Evolutionary conservation across 2,888 invertebrate species (phyloP), one percentile per base, ranked within the genome.

Genomic region (Lepidochrysops patricia): DNA sequence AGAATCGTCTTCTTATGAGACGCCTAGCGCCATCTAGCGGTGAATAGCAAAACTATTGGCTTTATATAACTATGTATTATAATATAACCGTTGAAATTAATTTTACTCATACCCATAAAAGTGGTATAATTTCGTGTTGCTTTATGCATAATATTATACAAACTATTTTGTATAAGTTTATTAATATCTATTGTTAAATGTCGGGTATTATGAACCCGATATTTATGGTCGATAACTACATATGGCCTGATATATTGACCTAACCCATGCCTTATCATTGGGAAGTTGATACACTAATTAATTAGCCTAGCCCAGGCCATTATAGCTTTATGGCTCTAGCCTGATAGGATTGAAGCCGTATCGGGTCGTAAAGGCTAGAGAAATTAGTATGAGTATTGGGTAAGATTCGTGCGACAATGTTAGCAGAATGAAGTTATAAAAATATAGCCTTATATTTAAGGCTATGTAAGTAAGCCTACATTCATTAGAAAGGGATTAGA

Each of bases 281-380:
- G 78, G 75, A 67, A 75, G 75, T 74, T 78, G 83, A 84, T 84
- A 85, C 73, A 76, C 72, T 84, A 87, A 87, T 88, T 88, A 88
- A 88, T 86, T 84, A 84, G 71, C 82, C 82, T 75, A 75, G 75
- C 85, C 84, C 78, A 76, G 76, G 76, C 77, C 81, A 82, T 84
- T 85, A 86, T 85, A 83, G 75, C 73, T 84, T 87, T 86, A 87
- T 79, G 84, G 82, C 74, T 70, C 67, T 68, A 66, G 67, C 67
- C 64, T 63, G 50, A 58, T 58, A 19, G 34, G 34, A 58, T 50
- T 34, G 25, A 19, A 50, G 32, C 26, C 49, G 49, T 15, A 50
- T 58, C 49, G 23, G 34, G 13, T 50, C 32, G 34, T 58, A 58
- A 60, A 58, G 58, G 62, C 13, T 19, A 29, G 2, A 43, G 43